Base-by-base conservation (phyloP, 2,113 vertebrate species). In the Calyptomena viridis region DNA sequence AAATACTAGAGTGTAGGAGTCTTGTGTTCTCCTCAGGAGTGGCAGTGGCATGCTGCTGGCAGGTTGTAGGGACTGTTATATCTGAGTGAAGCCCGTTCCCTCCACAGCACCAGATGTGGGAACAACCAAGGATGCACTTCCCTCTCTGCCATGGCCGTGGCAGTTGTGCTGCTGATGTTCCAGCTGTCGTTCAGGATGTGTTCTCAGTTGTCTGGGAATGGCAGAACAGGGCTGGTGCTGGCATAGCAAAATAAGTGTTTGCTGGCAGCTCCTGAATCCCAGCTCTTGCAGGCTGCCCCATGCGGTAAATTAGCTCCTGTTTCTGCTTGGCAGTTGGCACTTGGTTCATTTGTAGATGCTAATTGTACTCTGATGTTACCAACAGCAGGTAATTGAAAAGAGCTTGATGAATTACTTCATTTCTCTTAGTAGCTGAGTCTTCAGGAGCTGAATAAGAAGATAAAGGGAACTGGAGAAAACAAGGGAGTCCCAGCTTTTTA, bases 331-430 rank as follows among this genome's bases (percentile, higher is more conserved):
- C 96, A 96, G 87, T 96, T 98, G 96, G 95, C 93, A 89, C 96
- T 96, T 47, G 95, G 92, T 97, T 98, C 98, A 95, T 98, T 98
- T 98, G 97, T 97, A 97, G 96, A 97, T 97, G 97, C 98, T 98
- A 98, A 99, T 99, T 98, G 98, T 98, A 98, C 98, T 98, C 98
- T 98, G 98, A 98, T 98, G 97, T 98, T 99, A 99, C 98, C 98
- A 98, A 96, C 97, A 97, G 98, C 98, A 98, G 97, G 98, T 99
- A 99, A 99, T 99, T 99, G 99, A 98, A 99, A 99, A 98, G 97
- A 98, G 97, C 98, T 99, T 99, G 99, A 99, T 99, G 98, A 99
- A 99, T 99, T 98, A 98, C 98, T 99, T 98, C 98, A 99, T 99
- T 99, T 98, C 98, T 98, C 98, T 98, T 98, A 98, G 98, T 98